phyloP scores from a whole-genome alignment of 2,113 vertebrate genomes.

The Nymphicus hollandicus region DNA sequence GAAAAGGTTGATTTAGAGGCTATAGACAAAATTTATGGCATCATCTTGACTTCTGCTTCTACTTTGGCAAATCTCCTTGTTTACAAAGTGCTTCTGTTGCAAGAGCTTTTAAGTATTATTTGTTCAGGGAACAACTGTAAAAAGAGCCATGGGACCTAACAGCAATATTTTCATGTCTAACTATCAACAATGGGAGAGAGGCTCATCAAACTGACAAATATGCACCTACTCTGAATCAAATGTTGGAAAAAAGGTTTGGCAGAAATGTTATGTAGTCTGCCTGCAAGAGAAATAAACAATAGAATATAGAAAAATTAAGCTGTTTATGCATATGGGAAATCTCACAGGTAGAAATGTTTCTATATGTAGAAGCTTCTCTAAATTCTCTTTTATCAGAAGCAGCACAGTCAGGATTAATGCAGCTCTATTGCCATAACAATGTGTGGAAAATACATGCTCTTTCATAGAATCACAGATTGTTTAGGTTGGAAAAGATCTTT shows the following conservation, averaged over 20 bases:
- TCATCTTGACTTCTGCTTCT: background rate
- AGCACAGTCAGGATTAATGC: background rate
- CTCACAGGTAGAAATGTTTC: background rate
- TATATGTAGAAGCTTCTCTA: background rate
- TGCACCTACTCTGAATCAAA: background rate
- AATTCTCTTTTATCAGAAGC: background rate
- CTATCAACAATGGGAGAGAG: background rate
- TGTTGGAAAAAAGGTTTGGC: background rate
- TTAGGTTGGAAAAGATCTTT: background rate
- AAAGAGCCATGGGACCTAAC: background rate
- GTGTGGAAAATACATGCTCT: background rate
- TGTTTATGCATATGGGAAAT: background rate
- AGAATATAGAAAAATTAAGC: background rate
- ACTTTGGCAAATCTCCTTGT: background rate
- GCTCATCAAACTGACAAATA: constrained; percentile 33
- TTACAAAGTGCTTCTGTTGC: background rate
- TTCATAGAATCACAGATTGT: background rate
- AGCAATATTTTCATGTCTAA: constrained; percentile 4
- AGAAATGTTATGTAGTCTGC: background rate
- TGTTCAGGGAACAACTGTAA: constrained; percentile 1
- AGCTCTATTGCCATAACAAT: background rate
- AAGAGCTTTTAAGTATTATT: background rate
- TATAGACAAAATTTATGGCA: background rate
- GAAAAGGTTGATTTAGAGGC: background rate
- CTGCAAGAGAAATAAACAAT: background rate